A percentile compares a stretch with the other conserved stretches of the same genome.
Evolutionary conservation across 2,888 invertebrate genomes (phyloP).

Genomic region (Parascotia fuliginaria): DNA sequence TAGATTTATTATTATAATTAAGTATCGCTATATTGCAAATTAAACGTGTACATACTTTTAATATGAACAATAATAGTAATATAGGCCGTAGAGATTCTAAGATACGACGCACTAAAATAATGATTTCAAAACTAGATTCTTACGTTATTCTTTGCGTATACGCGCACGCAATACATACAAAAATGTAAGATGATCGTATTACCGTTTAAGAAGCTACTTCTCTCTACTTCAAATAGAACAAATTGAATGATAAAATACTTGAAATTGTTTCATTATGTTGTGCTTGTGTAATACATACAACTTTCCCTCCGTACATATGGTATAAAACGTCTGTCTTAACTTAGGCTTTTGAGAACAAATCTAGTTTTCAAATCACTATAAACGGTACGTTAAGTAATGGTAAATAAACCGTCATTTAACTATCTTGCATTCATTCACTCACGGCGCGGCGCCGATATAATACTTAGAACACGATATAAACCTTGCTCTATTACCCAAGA

Average conservation of each 20-base stretch:
- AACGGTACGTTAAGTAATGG: slow-evolving; percentile 37
- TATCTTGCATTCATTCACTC: slow-evolving; percentile 13
- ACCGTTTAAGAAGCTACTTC: too few species aligned
- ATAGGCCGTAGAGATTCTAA: slow-evolving; percentile 37
- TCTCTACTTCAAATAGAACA: too few species aligned
- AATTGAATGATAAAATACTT: too few species aligned
- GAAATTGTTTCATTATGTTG: too few species aligned
- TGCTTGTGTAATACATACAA: too few species aligned
- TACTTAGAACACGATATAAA: slow-evolving; percentile 25
- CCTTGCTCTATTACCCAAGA: slow-evolving; percentile 27
- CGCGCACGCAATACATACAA: too few species aligned
- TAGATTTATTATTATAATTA: slow-evolving; percentile 81
- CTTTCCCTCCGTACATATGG: too few species aligned
- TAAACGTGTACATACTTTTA: slow-evolving; percentile 38
- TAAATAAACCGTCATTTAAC: slow-evolving; percentile 22
- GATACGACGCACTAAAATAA: slow-evolving; percentile 24
- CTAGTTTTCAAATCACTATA: slow-evolving; percentile 8
- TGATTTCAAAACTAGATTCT: background rate
- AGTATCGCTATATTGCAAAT: slow-evolving; percentile 73
- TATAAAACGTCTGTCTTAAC: too few species aligned
- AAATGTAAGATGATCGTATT: too few species aligned
- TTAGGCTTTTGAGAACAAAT: background rate
- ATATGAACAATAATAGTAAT: slow-evolving; percentile 26
- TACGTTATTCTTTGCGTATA: too few species aligned
- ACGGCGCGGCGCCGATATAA: slow-evolving; percentile 31